Base-by-base conservation (phyloP, 2,888 invertebrate species). In the Xestia ashworthii region DNA sequence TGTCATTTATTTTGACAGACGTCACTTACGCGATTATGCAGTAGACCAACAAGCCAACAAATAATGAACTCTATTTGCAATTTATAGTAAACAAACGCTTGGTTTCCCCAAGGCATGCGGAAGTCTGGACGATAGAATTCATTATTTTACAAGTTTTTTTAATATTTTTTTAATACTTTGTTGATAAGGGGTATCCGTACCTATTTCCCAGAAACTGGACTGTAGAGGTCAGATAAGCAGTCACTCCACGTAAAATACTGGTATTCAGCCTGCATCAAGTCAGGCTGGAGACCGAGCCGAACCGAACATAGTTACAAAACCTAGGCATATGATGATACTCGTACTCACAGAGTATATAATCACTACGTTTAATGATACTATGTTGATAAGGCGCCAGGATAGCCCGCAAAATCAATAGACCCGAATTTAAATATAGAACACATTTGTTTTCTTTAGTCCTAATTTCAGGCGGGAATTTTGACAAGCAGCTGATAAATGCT, bases 11-110 rank as follows among this genome's bases (percentile, higher is more conserved):
- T 76, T 66, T 70, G 32, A 50, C 32, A 25, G 38, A 81, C 14
- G 38, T 60, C n/a, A 25, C 32, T 22, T 38, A 4, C 8, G 1
- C 14, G 19, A 48, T 46, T 62, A 55, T n/a, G 4, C 38, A 48
- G 9, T 14, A n/a, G 9, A 12, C 16, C 4, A 64, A 55, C 48
- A 64, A 44, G 32, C 32, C 32, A 32, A 32, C 32, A 32, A 55
- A 25, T 38, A 74, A 58, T 50, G 14, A 66, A 66, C 22, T 53
- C 9, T 65, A 80, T 72, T 80, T 50, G 41, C 41, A 78, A 67
- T 50, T 58, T 72, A 41, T 58, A 50, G 48, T 65, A 14, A 32
- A 46, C 14, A 55, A 32, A n/a, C 32, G 44, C 11, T 72, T 64
- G 32, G 48, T 22, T 53, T 44, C 4, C 25, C 6, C 8, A 53